Evolutionary conservation across 2,113 vertebrate genomes (phyloP).

Genomic region (Pelobates fuscus): DNA sequence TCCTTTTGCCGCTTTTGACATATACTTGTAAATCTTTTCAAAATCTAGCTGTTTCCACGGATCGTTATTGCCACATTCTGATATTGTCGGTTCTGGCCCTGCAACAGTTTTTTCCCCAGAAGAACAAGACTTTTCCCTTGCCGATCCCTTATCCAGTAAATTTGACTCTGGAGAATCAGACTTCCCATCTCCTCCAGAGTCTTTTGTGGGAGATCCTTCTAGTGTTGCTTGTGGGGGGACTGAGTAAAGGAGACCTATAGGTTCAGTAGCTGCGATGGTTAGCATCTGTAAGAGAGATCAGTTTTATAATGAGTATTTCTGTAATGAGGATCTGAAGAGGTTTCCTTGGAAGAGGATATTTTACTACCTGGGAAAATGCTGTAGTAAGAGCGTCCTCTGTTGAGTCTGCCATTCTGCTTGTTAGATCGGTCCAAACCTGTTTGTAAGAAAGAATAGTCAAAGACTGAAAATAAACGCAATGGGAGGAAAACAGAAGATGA

Average conservation of each 20-base stretch:
- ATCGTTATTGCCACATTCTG: neutral
- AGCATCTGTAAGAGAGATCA: constrained; percentile 51
- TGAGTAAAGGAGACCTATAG: constrained; percentile 56
- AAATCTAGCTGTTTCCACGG: constrained; percentile 54
- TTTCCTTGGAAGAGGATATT: neutral
- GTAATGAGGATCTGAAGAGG: neutral
- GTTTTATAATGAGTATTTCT: neutral
- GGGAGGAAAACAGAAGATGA: too few species aligned
- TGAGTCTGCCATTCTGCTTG: neutral
- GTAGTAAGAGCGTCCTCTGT: neutral
- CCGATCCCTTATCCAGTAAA: neutral
- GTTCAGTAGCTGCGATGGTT: constrained; percentile 58
- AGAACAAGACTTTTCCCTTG: constrained; percentile 1
- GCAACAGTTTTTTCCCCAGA: neutral
- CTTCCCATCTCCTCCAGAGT: neutral
- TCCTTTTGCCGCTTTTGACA: constrained; percentile 49
- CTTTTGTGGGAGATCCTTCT: neutral
- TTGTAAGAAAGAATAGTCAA: neutral
- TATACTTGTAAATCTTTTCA: constrained; percentile 63
- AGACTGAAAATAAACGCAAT: neutral
- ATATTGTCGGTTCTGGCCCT: neutral
- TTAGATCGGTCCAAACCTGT: constrained; percentile 26
- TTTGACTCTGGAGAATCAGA: too few species aligned
- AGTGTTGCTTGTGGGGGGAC: constrained; percentile 44
- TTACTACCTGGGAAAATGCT: constrained; percentile 33